Evolutionary conservation across 2,113 vertebrate genomes (phyloP).

Genomic region (Coracopsis vasa): DNA sequence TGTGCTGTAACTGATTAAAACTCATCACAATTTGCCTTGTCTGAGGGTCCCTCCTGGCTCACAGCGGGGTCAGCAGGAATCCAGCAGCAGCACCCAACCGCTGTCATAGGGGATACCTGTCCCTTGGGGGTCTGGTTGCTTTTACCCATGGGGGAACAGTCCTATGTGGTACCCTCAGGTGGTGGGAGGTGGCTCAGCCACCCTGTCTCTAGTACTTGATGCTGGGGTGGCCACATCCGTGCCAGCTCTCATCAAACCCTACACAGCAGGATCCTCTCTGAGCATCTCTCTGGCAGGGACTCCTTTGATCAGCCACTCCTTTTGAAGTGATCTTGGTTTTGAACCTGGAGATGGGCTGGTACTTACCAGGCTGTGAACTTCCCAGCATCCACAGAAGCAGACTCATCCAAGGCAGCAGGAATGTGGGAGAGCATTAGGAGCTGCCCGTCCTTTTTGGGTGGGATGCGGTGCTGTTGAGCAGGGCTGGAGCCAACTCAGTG

Average conservation of each 20-base stretch:
- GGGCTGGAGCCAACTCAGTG: rapidly evolving
- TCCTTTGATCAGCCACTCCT: background rate
- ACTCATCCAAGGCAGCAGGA: rapidly evolving
- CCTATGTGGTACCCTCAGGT: background rate
- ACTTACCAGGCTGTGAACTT: rapidly evolving
- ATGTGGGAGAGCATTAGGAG: rapidly evolving
- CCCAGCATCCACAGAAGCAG: rapidly evolving
- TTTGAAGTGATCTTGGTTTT: background rate
- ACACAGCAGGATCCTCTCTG: rapidly evolving
- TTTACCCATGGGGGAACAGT: background rate
- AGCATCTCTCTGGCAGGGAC: too few relatives aligned
- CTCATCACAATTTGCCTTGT: background rate
- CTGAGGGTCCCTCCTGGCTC: background rate
- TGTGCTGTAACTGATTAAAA: background rate
- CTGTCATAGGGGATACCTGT: background rate
- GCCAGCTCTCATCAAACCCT: rapidly evolving
- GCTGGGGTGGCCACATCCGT: rapidly evolving
- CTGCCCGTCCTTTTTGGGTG: background rate
- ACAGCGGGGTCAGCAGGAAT: background rate
- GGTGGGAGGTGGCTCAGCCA: background rate
- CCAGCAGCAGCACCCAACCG: background rate
- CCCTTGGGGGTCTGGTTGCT: background rate
- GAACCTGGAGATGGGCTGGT: background rate
- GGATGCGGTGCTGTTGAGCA: rapidly evolving
- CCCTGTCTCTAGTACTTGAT: rapidly evolving